Conservation (phyloP, 2,888 invertebrate genomes). For the Drosophila birchii region DNA sequence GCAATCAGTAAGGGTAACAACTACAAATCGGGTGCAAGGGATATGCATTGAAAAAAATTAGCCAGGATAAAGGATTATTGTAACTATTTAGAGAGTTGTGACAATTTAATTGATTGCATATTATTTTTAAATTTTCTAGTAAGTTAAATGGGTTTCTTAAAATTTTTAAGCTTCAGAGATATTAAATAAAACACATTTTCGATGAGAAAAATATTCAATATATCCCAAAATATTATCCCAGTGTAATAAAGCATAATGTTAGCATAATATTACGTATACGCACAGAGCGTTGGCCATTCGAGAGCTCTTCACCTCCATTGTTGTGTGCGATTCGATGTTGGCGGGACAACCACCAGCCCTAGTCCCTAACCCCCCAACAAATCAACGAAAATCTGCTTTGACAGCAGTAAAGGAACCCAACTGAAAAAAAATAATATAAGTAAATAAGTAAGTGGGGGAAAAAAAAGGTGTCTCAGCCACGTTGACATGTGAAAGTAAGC, state of each 20-base stretch:
- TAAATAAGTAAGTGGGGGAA: constrained; percentile 1
- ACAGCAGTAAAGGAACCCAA: constrained; percentile 44
- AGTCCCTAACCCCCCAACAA: constrained; percentile 30
- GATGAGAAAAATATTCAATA: not conserved
- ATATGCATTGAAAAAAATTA: not conserved
- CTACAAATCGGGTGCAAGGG: not conserved
- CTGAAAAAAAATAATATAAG: not conserved
- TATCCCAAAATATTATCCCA: no score
- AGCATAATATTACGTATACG: constrained; percentile 53
- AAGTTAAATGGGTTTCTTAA: not conserved
- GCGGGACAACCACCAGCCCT: not conserved
- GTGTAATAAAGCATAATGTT: constrained; percentile 18
- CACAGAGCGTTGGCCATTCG: constrained; percentile 9
- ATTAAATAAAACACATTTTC: not conserved
- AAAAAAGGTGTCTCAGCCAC: constrained; percentile 48
- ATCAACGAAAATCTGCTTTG: constrained; percentile 61
- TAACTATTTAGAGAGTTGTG: no score
- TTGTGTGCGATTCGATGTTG: constrained; percentile 5
- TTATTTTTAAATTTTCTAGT: no score
- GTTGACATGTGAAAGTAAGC: constrained; percentile 18
- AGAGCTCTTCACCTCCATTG: constrained; percentile 4
- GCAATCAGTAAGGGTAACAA: constrained; percentile 22
- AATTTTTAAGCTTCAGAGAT: not conserved
- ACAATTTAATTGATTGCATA: no score
- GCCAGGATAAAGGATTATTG: no score